Percentiles rank a stretch among this genome's conserved stretches.
These are phyloP conservation scores for Cyanocitta stelleri DNA, from an alignment of 2,113 vertebrate genomes.

Conservation along the genomic window DNA sequence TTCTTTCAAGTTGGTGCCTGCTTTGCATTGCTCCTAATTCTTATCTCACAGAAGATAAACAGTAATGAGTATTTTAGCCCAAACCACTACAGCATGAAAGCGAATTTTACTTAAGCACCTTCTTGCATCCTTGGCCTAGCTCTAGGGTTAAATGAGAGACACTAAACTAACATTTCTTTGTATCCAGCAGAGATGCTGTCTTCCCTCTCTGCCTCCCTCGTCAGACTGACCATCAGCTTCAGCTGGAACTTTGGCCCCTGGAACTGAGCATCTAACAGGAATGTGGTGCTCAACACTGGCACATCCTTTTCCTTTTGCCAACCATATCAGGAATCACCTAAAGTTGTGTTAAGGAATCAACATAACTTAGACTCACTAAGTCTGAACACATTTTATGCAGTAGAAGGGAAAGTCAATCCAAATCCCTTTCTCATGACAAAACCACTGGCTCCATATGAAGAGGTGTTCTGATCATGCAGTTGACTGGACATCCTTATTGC, in stretches of 20 bases:
- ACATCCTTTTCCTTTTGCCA: background rate
- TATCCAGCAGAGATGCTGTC: background rate
- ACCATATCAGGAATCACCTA: background rate
- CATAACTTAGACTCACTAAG: background rate
- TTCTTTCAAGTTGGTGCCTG: too few relatives aligned
- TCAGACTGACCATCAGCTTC: background rate
- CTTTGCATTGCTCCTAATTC: too few relatives aligned
- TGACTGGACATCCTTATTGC: background rate
- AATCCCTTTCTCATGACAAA: background rate
- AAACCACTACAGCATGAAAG: background rate
- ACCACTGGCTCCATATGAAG: background rate
- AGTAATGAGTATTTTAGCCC: too few relatives aligned
- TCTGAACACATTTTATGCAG: background rate
- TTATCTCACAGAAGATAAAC: too few relatives aligned
- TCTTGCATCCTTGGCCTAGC: background rate
- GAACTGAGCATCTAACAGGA: background rate
- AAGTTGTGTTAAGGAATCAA: background rate
- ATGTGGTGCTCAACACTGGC: background rate
- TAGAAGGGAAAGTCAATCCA: background rate
- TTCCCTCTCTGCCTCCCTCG: background rate
- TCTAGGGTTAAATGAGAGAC: background rate
- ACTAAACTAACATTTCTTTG: background rate
- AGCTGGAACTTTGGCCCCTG: background rate
- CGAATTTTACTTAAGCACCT: background rate
- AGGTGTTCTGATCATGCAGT: background rate